Conservation (phyloP, 2,797 vertebrate genomes). For the Etheostoma nigrum region DNA sequence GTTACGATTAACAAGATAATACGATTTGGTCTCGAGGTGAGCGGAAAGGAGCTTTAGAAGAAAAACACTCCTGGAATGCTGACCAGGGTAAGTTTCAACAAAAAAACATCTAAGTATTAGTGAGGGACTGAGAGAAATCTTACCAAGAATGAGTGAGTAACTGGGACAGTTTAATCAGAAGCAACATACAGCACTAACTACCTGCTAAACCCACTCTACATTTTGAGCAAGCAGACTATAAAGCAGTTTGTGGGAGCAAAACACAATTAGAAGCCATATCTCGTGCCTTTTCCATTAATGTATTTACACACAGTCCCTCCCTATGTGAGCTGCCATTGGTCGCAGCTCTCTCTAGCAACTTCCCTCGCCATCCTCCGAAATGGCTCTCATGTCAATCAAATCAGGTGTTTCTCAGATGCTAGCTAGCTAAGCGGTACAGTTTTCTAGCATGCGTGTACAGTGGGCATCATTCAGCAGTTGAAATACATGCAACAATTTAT, state of each 20-base stretch:
- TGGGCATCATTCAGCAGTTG: too few species aligned
- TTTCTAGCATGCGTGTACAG: not conserved
- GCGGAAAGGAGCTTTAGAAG: conserved; percentile 80
- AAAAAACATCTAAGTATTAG: conserved; percentile 30
- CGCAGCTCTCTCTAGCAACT: conserved; percentile 20
- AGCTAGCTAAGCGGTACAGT: conserved; percentile 33
- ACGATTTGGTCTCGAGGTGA: conserved; percentile 79
- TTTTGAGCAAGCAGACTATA: not conserved
- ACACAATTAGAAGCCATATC: conserved; percentile 11
- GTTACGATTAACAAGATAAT: conserved; percentile 79
- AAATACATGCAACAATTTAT: not conserved
- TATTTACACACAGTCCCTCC: conserved; percentile 22
- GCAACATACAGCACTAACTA: conserved; percentile 1
- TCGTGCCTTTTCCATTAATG: conserved; percentile 22
- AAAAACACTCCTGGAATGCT: conserved; percentile 76
- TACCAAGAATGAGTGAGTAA: not conserved
- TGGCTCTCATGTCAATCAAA: conserved; percentile 71
- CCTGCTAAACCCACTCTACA: not conserved
- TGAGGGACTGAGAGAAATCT: not conserved
- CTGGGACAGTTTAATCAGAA: conserved; percentile 11
- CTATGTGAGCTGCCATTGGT: conserved; percentile 44
- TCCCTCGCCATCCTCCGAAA: conserved; percentile 29
- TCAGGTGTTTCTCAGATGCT: conserved; percentile 71
- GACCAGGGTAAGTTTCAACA: conserved; percentile 38
- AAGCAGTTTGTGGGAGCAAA: not conserved